phyloP scores from a whole-genome alignment of 2,113 vertebrate species.

The Hippoglossus stenolepis region DNA sequence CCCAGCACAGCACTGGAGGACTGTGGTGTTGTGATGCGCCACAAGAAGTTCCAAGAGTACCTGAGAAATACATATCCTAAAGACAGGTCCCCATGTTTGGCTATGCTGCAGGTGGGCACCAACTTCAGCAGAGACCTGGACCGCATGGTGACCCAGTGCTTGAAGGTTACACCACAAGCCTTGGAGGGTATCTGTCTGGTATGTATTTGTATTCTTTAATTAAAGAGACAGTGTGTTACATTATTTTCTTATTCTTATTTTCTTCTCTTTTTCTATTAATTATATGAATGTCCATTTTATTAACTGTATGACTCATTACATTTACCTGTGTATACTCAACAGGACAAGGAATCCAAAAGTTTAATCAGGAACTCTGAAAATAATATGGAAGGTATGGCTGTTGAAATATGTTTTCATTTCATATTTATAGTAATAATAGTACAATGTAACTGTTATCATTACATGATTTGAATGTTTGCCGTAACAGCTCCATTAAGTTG shows the following conservation, averaged over 20 bases:
- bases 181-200: constrained; percentile 85
- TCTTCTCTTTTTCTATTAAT: neutral
- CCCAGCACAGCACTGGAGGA: constrained; percentile 92
- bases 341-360: constrained; percentile 85
- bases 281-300: neutral
- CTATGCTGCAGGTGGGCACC: constrained; percentile 86
- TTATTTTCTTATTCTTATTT: neutral
- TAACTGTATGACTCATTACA: neutral
- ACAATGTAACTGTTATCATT: neutral
- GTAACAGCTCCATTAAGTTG: neutral
- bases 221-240: neutral
- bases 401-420: neutral
- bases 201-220: constrained; percentile 39
- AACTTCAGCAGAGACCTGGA: constrained; percentile 84
- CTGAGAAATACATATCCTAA: constrained; percentile 86
- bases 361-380: constrained; percentile 75
- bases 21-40: constrained; percentile 86
- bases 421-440: neutral
- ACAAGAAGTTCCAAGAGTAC: constrained; percentile 90
- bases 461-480: neutral
- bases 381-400: constrained; percentile 75
- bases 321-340: constrained; percentile 28
- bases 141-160: constrained; percentile 83
- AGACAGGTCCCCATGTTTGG: constrained; percentile 88
- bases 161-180: constrained; percentile 84